Evolutionary conservation across 2,797 vertebrate species (phyloP).

Genomic region (Coilia nasus): DNA sequence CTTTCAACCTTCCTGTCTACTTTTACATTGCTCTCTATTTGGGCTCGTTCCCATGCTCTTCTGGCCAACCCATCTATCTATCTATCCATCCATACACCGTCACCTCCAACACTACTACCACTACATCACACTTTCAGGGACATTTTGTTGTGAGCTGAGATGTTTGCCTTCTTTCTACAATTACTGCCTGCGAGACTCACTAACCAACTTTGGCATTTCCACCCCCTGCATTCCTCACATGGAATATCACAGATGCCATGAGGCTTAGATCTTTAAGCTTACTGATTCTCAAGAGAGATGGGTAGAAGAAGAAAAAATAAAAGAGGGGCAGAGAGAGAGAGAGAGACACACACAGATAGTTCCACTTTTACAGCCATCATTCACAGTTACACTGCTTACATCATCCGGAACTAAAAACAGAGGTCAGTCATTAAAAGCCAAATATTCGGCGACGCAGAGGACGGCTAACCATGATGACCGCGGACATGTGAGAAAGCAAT

Average conservation of each 20-base stretch:
- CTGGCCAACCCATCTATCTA: not conserved
- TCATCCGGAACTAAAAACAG: slow-evolving; percentile 29
- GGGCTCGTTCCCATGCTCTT: not conserved
- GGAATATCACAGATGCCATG: not conserved
- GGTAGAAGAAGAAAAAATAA: not conserved
- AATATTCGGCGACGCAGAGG: slow-evolving; percentile 32
- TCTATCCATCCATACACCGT: too few relatives aligned
- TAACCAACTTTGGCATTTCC: not conserved
- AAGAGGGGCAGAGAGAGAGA: too few relatives aligned
- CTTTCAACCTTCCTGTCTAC: not conserved
- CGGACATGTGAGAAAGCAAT: slow-evolving; percentile 50
- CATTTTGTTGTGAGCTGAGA: not conserved
- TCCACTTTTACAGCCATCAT: not conserved
- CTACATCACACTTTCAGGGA: not conserved
- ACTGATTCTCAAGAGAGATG: not conserved
- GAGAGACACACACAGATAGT: not conserved
- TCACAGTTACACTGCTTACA: slow-evolving; percentile 21
- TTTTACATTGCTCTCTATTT: not conserved
- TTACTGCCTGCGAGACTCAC: not conserved
- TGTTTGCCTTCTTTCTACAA: not conserved
- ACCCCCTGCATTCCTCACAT: not conserved
- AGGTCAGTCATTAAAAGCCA: slow-evolving; percentile 30
- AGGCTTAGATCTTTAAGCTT: not conserved
- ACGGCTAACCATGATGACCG: slow-evolving; percentile 31
- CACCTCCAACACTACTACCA: not conserved